Conservation (phyloP, 2,797 vertebrate genomes). For the Bradypodion pumilum region DNA sequence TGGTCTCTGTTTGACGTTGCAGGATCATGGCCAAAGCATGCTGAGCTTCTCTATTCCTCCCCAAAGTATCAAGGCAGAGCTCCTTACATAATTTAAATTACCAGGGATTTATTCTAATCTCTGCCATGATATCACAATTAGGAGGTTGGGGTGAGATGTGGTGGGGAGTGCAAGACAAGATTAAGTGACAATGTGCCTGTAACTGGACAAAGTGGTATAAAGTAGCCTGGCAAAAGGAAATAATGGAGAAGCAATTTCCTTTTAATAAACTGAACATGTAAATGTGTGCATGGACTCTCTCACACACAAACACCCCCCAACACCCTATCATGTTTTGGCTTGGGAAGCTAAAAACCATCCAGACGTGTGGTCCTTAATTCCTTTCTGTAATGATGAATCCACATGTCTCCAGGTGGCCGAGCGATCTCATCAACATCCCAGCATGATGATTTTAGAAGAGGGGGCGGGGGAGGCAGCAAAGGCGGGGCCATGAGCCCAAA, state of each 20-base stretch:
- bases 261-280: neutral
- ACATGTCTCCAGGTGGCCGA: neutral
- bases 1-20: neutral
- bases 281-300: rapidly evolving
- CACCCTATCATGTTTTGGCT: neutral
- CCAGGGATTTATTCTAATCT: neutral
- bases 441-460: neutral
- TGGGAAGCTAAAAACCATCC: constrained; percentile 2
- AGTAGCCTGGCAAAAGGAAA: neutral
- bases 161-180: neutral
- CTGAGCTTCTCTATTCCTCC: neutral
- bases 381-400: constrained; percentile 12
- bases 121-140: neutral
- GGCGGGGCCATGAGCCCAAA: constrained; percentile 12
- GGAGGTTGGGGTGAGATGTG: neutral
- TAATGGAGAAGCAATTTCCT: neutral
- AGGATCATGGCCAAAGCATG: neutral
- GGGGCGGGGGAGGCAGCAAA: neutral
- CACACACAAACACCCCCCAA: too few relatives aligned
- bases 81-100: neutral
- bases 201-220: neutral
- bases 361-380: neutral
- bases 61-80: neutral
- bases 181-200: neutral
- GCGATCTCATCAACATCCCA: neutral